These are phyloP conservation scores for Lepilemur ruficaudatus DNA, from an alignment of 2,797 vertebrate genomes.

Conservation along the genomic window DNA sequence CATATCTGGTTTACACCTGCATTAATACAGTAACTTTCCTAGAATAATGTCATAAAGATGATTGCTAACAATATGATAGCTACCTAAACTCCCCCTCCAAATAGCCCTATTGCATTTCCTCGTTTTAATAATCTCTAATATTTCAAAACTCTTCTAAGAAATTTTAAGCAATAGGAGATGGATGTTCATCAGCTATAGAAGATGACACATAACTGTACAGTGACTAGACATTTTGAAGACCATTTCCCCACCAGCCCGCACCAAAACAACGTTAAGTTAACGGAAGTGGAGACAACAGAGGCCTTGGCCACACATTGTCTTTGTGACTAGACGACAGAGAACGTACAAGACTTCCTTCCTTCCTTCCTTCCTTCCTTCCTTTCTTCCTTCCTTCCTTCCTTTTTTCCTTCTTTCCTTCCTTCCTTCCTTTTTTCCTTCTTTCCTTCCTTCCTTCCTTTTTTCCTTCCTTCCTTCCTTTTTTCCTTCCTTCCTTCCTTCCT, in stretches of 20 bases:
- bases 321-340: not conserved
- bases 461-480: not conserved
- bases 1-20: not conserved
- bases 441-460: too few species aligned
- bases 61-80: not conserved
- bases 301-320: not conserved
- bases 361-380: not conserved
- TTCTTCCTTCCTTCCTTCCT: fast-evolving
- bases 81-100: not conserved
- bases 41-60: not conserved
- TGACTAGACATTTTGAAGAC: not conserved
- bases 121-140: not conserved
- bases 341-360: fast-evolving
- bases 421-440: not conserved
- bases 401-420: too few species aligned
- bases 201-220: fast-evolving
- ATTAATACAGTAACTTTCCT: not conserved
- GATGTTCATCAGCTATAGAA: not conserved
- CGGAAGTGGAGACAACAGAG: not conserved
- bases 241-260: too few species aligned
- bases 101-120: not conserved
- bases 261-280: not conserved
- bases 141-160: not conserved
- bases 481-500: fast-evolving
- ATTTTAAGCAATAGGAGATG: not conserved